Base-by-base conservation (phyloP, 1,140 invertebrate species). In the Aphelinus certus region DNA sequence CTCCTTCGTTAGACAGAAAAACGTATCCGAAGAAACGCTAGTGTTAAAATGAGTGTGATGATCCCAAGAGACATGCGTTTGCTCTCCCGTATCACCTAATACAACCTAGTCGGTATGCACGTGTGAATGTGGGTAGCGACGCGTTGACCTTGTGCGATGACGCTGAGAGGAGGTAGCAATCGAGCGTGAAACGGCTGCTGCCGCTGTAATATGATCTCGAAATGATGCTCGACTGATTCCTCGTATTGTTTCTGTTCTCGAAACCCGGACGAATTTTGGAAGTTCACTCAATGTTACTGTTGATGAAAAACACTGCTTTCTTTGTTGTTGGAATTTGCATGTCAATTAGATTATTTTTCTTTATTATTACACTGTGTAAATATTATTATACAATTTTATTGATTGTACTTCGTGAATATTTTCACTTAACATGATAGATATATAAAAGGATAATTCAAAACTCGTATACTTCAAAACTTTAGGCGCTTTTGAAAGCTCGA, bases 61-160 rank as follows among this genome's bases (percentile, higher is more conserved):
- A 2, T 48, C 45, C 48, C 42, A 60, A 71, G 9, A 45, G 43
- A 71, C 9, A 62, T 60, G 43, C 43, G 45, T 68, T 10, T 57
- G 26, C 26, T n/a, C 56, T 43, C 58, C 7, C 10, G 43, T 2
- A 43, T 9, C 10, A 53, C 10, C 45, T 49, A 67, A 5, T 58
- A 58, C 49, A 62, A 74, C 71, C 71, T 74, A 74, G 72, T 74
- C 72, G 64, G 68, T 74, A 47, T 67, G 42, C 42, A 26, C 26
- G 26, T 26, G 53, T 64, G 60, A 7, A 70, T 61, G 48, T n/a
- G 47, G 53, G 45, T 60, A n/a, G 10, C 26, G n/a, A 60, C 64
- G 9, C 45, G 9, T n/a, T 26, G 26, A 26, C 26, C 26, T 26
- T 26, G 7, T 7, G 3, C 42, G 26, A 67, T 73, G 26, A 7